Conservation (phyloP, 2,113 vertebrate genomes). For the Notarius lentiginosus region DNA sequence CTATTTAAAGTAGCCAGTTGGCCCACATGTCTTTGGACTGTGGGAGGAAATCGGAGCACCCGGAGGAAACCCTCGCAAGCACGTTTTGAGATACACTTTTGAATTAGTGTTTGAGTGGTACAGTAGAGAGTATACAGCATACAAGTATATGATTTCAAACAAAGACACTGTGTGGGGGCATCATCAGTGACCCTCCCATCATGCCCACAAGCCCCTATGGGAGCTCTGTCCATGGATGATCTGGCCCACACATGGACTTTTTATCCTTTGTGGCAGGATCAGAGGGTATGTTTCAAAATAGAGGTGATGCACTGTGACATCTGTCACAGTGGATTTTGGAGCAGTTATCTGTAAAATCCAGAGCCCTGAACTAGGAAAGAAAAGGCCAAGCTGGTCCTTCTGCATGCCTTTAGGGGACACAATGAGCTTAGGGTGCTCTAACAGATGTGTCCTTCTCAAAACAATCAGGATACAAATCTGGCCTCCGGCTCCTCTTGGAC, state of each 20-base stretch:
- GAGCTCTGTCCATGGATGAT: slow-evolving; percentile 59
- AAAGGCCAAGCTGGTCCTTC: slow-evolving; percentile 74
- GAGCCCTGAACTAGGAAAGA: slow-evolving; percentile 82
- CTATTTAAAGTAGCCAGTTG: too few species aligned
- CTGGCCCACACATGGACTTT: slow-evolving; percentile 62
- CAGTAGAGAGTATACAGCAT: neutral
- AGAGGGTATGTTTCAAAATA: slow-evolving; percentile 76
- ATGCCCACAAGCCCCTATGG: neutral
- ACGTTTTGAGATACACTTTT: neutral
- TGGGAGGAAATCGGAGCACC: too few species aligned
- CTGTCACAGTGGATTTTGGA: slow-evolving; percentile 76
- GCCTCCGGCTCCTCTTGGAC: slow-evolving; percentile 39
- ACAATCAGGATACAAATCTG: neutral
- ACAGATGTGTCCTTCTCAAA: neutral
- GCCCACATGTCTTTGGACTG: too few species aligned
- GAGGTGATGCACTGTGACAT: slow-evolving; percentile 75
- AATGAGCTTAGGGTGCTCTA: slow-evolving; percentile 37
- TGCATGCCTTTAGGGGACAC: slow-evolving; percentile 57
- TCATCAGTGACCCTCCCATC: neutral
- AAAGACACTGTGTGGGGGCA: neutral
- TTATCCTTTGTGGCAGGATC: slow-evolving; percentile 78
- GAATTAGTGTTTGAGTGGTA: neutral
- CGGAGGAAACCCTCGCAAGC: too few species aligned
- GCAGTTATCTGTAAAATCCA: slow-evolving; percentile 72
- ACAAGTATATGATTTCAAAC: neutral